Evolutionary conservation across 1,140 invertebrate species (phyloP).

Genomic region (Metaphire vulgaris): DNA sequence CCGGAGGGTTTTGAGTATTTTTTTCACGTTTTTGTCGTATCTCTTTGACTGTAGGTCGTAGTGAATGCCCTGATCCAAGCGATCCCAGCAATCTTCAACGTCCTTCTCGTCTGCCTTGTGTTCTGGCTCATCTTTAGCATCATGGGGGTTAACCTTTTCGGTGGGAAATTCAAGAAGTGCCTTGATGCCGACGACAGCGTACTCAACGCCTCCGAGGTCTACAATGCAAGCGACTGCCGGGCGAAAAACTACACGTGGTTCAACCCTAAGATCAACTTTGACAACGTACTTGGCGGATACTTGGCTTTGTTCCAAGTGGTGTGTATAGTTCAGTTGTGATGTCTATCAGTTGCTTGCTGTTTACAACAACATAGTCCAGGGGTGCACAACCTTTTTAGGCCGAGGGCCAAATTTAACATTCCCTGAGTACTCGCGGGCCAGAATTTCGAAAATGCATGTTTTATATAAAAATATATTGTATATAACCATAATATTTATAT

Average conservation of each 20-base stretch:
- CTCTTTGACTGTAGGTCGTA: too few species aligned
- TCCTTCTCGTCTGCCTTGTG: constrained; percentile 78
- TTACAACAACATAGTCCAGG: not conserved
- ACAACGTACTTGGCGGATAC: constrained; percentile 93
- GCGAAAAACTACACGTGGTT: constrained; percentile 77
- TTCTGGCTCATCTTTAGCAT: constrained; percentile 89
- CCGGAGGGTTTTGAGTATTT: too few species aligned
- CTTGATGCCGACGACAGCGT: constrained; percentile 61
- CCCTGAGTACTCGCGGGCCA: too few species aligned
- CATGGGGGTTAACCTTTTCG: constrained; percentile 83
- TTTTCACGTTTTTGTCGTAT: too few species aligned
- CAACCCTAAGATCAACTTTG: constrained; percentile 95
- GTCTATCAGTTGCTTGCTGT: not conserved
- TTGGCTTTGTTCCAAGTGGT: constrained; percentile 91
- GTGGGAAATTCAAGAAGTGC: constrained; percentile 87
- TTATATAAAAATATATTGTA: too few species aligned
- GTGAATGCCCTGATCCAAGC: constrained; percentile 89
- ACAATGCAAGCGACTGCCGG: constrained; percentile 39
- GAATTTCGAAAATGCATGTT: too few species aligned
- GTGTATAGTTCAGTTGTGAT: constrained; percentile 30
- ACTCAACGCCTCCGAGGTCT: constrained; percentile 28
- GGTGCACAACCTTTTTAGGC: too few species aligned
- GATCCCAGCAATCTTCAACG: constrained; percentile 91
- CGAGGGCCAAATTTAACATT: too few species aligned
- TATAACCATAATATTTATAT: too few species aligned